Base-by-base conservation (phyloP, 1,140 invertebrate species). In the Drosophila quadrilineata region DNA sequence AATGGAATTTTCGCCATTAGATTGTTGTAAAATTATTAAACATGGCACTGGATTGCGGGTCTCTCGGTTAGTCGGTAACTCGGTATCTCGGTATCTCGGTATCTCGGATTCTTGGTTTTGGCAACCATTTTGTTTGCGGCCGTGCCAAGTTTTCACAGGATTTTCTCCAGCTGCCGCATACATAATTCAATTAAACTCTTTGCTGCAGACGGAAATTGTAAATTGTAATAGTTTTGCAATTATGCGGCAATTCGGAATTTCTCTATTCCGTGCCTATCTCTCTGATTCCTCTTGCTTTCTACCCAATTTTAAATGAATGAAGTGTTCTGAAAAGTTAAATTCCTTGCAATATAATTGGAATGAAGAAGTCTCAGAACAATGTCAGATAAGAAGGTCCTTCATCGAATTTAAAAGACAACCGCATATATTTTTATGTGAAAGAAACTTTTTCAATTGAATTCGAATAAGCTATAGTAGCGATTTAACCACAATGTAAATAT, bases 181-280 rank as follows among this genome's bases (percentile, higher is more conserved):
- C 53, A 79, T 84, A 84, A 82, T 84, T 84, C 77, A 84, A 84
- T 84, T 84, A 84, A 70, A 72, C 75, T 72, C 62, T 50, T 58
- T 62, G 57, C 40, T 52, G 85, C 50, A 62, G 66, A 54, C 22
- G 41, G 45, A 54, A 36, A 54, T 43, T 43, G 35, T 60, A 85
- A 85, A 77, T 84, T 84, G 77, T 60, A 74, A 77, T 73, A 77
- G 69, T 77, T 84, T 77, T 35, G 73, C 73, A 84, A 84, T 84
- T 84, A 84, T 77, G 65, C 69, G 50, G 52, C 59, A 59, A 60
- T 45, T 43, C 46, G 50, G 66, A 56, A 65, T 65, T 46, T 62
- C 56, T 16, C 54, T 50, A 75, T 71, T 53, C 46, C 54, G 14
- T n/a, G 38, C 28, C 31, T 45, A 29, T 40, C 29, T 60, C 43